These are phyloP conservation scores for Ginglymostoma cirratum DNA, from an alignment of 2,113 vertebrate species.

Conservation along the genomic window DNA sequence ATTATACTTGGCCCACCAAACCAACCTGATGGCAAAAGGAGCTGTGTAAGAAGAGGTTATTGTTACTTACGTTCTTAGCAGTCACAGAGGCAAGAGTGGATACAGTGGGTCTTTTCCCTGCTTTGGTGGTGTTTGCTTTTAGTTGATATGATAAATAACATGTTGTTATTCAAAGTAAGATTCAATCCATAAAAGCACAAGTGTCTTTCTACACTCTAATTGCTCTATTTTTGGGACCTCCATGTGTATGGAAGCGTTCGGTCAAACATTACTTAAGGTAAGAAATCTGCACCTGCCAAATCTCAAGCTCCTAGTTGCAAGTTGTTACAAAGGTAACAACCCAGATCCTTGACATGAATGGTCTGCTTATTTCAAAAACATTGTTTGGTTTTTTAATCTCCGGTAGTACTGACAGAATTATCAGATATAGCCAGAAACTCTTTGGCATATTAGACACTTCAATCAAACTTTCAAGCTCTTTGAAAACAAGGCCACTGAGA, in stretches of 20 bases:
- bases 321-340: not conserved
- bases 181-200: not conserved
- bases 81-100: not conserved
- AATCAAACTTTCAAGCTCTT: not conserved
- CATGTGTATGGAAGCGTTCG: too few relatives aligned
- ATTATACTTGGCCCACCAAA: not conserved
- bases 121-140: not conserved
- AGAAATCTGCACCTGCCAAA: not conserved
- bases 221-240: not conserved
- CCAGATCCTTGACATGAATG: not conserved
- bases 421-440: not conserved
- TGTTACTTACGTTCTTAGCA: not conserved
- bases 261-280: not conserved
- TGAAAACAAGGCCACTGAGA: not conserved
- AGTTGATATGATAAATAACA: not conserved
- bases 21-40: not conserved
- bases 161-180: not conserved
- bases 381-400: not conserved
- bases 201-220: not conserved
- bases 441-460: not conserved
- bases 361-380: constrained; percentile 17
- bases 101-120: not conserved
- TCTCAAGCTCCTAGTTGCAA: not conserved
- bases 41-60: not conserved
- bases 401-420: not conserved